Percentiles rank a stretch among this genome's conserved stretches.
Evolutionary conservation across 2,797 vertebrate species (phyloP).

Genomic region (Rhyacichthys aspro): DNA sequence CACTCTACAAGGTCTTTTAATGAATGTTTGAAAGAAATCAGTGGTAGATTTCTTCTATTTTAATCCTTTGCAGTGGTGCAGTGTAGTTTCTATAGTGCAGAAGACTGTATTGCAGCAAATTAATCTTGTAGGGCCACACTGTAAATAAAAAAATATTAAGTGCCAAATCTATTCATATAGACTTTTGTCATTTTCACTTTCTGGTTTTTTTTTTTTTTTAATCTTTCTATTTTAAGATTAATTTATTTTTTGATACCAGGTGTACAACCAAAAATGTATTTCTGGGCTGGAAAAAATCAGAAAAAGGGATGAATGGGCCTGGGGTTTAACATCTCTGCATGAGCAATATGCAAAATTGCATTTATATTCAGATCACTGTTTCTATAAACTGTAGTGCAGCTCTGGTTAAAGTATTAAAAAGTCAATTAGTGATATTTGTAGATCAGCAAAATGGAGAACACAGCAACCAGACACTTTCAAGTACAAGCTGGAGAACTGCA

Average conservation of each 20-base stretch:
- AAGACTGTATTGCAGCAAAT: too few relatives aligned
- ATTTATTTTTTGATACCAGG: too few relatives aligned
- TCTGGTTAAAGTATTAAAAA: constrained; percentile 27
- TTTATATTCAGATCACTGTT: constrained; percentile 4
- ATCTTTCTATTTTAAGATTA: too few relatives aligned
- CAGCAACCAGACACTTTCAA: constrained; percentile 16
- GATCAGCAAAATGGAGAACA: constrained; percentile 3
- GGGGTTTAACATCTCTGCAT: constrained; percentile 1
- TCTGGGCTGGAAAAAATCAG: too few relatives aligned
- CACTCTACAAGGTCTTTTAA: not conserved
- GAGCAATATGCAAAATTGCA: constrained; percentile 11
- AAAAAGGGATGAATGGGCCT: too few relatives aligned
- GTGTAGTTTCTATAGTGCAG: too few relatives aligned
- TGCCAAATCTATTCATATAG: too few relatives aligned
- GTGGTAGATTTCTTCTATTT: not conserved
- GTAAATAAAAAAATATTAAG: too few relatives aligned
- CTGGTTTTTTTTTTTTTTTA: too few relatives aligned
- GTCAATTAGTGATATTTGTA: constrained; percentile 5
- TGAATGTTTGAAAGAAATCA: constrained; percentile 18
- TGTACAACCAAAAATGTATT: too few relatives aligned
- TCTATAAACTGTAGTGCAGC: constrained; percentile 22
- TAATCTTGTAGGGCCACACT: too few relatives aligned
- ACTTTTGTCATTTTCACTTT: not conserved
- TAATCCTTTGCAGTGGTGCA: constrained; percentile 2
- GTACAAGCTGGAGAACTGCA: constrained; percentile 15